Evolutionary conservation across 2,113 vertebrate species (phyloP).

Genomic region (Synchiropus splendidus): DNA sequence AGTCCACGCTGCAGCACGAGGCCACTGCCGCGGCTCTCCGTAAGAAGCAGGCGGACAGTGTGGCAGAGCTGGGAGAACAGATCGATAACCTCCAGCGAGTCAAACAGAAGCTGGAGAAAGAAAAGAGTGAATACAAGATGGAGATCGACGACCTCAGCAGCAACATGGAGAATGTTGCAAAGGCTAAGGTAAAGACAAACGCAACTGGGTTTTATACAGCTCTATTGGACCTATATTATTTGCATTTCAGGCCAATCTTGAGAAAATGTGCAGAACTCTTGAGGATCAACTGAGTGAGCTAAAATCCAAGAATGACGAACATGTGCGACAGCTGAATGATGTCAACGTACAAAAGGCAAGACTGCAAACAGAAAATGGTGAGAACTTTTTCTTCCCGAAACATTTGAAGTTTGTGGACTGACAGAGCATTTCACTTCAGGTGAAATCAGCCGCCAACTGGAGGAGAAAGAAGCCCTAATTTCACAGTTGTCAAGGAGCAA

Average conservation of each 20-base stretch:
- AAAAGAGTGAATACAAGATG: slow-evolving; percentile 90
- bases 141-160: slow-evolving; percentile 80
- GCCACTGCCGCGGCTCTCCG: slow-evolving; percentile 71
- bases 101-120: slow-evolving; percentile 92
- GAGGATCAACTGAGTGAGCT: slow-evolving; percentile 85
- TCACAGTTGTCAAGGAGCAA: slow-evolving; percentile 74
- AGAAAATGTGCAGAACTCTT: slow-evolving; percentile 80
- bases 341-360: slow-evolving; percentile 68
- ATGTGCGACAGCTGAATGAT: slow-evolving; percentile 75
- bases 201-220: background rate
- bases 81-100: slow-evolving; percentile 85
- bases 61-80: slow-evolving; percentile 84
- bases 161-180: slow-evolving; percentile 78
- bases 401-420: background rate
- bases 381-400: background rate
- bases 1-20: slow-evolving; percentile 86
- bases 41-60: slow-evolving; percentile 81
- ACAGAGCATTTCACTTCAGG: slow-evolving; percentile 39
- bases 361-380: slow-evolving; percentile 73
- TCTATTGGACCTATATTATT: background rate
- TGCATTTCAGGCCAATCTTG: slow-evolving; percentile 69
- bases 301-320: slow-evolving; percentile 78
- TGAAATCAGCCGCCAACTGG: slow-evolving; percentile 70
- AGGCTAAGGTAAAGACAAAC: slow-evolving; percentile 64
- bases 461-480: slow-evolving; percentile 74